These are phyloP conservation scores for Tragelaphus strepsiceros DNA, from an alignment of 2,113 vertebrate genomes.

Conservation along the genomic window DNA sequence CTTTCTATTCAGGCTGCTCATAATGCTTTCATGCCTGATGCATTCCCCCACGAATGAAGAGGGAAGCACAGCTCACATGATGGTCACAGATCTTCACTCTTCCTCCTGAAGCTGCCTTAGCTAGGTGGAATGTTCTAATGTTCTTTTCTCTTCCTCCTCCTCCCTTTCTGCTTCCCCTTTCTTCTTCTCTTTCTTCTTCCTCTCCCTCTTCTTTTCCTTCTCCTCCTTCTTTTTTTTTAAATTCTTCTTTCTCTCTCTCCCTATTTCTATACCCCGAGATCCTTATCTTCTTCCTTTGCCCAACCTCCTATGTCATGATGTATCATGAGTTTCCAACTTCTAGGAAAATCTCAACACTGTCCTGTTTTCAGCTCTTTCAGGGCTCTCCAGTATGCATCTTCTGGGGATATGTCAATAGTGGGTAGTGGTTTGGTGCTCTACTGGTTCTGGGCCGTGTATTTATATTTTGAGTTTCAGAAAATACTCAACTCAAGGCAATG, in stretches of 20 bases:
- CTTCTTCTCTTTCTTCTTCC: background rate
- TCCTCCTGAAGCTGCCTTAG: background rate
- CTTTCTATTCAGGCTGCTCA: background rate
- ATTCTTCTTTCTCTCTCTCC: background rate
- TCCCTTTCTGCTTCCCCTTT: background rate
- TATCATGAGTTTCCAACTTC: background rate
- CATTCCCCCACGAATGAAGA: background rate
- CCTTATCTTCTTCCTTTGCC: background rate
- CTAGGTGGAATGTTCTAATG: background rate
- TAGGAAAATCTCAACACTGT: background rate
- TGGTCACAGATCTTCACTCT: background rate
- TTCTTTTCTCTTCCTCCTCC: background rate
- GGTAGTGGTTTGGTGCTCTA: background rate
- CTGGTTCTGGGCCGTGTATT: background rate
- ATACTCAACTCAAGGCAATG: background rate
- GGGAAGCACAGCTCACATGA: background rate
- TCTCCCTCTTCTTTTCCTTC: background rate
- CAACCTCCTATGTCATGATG: background rate
- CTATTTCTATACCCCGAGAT: background rate
- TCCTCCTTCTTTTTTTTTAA: background rate
- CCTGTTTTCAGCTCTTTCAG: background rate
- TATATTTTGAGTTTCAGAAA: background rate
- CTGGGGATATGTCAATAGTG: background rate
- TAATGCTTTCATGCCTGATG: background rate
- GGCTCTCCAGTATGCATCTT: background rate